A percentile compares a stretch with the other conserved stretches of the same genome.
Conservation (phyloP, 1,140 invertebrate species). For the Scaptodrosophila lebanonensis region DNA sequence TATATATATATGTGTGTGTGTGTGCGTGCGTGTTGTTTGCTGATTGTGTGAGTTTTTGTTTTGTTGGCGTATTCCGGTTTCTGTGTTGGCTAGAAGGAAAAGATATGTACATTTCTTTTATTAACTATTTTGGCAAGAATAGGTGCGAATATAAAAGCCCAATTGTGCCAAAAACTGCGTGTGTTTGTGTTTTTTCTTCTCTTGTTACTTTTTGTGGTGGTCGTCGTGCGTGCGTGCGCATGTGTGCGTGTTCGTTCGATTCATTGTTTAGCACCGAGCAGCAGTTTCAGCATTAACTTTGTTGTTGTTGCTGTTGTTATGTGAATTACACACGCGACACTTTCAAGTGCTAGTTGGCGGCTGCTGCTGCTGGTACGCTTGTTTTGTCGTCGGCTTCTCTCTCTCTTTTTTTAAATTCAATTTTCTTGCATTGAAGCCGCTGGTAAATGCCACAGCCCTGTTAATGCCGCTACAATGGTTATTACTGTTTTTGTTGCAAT, state of each 20-base stretch:
- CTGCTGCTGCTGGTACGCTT: conserved; percentile 23
- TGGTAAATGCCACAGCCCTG: too few species aligned
- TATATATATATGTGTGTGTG: conserved; percentile 14
- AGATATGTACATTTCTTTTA: conserved; percentile 5
- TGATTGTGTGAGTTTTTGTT: conserved; percentile 37
- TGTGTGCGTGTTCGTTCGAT: conserved; percentile 39
- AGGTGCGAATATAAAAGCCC: conserved; percentile 51
- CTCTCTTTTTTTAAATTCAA: conserved; percentile 5
- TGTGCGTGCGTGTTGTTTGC: conserved; percentile 5
- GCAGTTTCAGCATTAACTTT: conserved; percentile 18
- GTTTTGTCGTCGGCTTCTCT: conserved; percentile 5
- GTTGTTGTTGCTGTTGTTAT: conserved; percentile 17
- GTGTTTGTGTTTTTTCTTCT: conserved; percentile 2
- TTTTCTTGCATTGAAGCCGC: too few species aligned
- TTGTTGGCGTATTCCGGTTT: conserved; percentile 46
- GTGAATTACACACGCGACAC: conserved; percentile 32
- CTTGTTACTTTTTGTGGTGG: not conserved
- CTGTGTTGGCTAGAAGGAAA: conserved; percentile 31
- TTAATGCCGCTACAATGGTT: conserved; percentile 9
- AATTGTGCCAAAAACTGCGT: conserved; percentile 9
- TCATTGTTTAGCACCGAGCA: conserved; percentile 37
- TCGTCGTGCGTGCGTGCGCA: not conserved
- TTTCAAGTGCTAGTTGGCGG: conserved; percentile 30
- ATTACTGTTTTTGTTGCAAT: conserved; percentile 23
- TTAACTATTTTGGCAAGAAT: conserved; percentile 49